Base-by-base conservation (phyloP, 1,140 invertebrate species). In the Zeugodacus cucurbitae region DNA sequence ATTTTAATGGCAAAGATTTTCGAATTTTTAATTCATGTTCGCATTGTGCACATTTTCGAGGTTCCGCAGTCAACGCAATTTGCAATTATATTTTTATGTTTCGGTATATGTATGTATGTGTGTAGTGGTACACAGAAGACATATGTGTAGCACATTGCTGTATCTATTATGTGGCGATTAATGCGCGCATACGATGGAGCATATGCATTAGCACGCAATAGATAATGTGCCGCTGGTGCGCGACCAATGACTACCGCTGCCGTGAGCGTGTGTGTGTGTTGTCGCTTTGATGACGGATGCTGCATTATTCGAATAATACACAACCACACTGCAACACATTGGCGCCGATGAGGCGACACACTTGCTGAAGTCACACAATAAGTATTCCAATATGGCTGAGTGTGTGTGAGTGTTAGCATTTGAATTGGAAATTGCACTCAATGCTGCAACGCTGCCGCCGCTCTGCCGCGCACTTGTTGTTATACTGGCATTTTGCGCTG, bases 11-110 rank as follows among this genome's bases (percentile, higher is more conserved):
- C 70, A 44, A 67, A 37, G 37, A 74, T 74, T 74, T 48, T 54
- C 74, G 74, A 82, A 48, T 82, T 82, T 82, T 82, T 48, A 82
- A 82, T 44, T 82, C 22, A 82, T 82, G 41, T 82, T 82, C 41
- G n/a, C 37, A 82, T n/a, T 82, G 74, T 82, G 20, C 74, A 26
- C 74, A 29, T 44, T 82, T 82, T 48, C 41, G 74, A 44, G 41
- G 37, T 29, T 48, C 20, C 41, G 74, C 74, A n/a, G 6, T 37
- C 34, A 82, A 82, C 26, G 41, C 20, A 48, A 37, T 48, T 48
- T 74, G 37, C 5, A 37, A 70, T 32, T 70, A 29, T 10, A 70
- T 20, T 54, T 54, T 4, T 17, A 54, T 20, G 48, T 54, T 4
- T 54, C n/a, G n/a, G 48, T 3, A 48, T 11, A 48, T 54, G 48